Percentiles rank a stretch among this genome's conserved stretches.
Conservation (phyloP, 2,797 vertebrate species). For the Paramormyrops hopkinsi region DNA sequence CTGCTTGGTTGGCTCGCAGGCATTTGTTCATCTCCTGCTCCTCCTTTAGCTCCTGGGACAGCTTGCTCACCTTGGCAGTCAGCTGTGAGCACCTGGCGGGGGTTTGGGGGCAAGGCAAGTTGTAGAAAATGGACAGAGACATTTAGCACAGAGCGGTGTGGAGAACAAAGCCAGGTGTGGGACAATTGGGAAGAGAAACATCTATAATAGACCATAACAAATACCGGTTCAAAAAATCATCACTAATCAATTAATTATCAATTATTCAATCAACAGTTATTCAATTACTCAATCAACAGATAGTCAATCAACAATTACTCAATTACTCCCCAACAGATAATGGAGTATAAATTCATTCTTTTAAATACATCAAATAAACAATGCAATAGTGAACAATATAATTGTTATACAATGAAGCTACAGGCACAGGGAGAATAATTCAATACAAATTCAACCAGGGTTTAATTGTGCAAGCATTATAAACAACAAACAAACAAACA, state of each 20-base stretch:
- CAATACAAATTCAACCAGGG: background rate
- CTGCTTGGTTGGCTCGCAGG: constrained; percentile 79
- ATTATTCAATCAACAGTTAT: background rate
- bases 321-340: background rate
- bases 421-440: background rate
- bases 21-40: constrained; percentile 97
- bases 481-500: background rate
- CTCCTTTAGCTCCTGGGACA: constrained; percentile 84
- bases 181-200: background rate
- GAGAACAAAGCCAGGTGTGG: background rate
- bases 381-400: background rate
- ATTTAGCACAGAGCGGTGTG: background rate
- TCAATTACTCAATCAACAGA: background rate
- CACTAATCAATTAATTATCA: background rate
- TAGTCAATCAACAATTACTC: too few species aligned
- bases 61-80: constrained; percentile 71
- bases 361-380: background rate
- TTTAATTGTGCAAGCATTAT: background rate
- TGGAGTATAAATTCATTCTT: background rate
- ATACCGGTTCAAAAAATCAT: background rate
- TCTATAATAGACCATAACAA: background rate
- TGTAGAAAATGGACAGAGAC: background rate
- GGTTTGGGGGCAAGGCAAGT: background rate
- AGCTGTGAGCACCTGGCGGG: constrained; percentile 75
- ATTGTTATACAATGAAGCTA: background rate